Evolutionary conservation across 2,888 invertebrate species (phyloP), one percentile per base, ranked within the genome.

Genomic region (Drosophila eohydei): DNA sequence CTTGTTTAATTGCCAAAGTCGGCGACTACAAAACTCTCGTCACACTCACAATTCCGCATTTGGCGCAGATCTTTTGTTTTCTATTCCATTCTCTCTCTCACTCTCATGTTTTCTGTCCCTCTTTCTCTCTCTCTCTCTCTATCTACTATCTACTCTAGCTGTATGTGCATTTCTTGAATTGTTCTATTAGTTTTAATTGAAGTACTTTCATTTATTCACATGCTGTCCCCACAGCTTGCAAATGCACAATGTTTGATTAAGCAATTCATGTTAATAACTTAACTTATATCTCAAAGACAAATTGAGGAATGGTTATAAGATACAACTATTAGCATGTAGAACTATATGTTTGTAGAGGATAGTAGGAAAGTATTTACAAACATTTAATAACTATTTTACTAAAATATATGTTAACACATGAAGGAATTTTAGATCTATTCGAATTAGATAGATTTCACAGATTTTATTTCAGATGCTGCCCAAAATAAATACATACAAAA

Each of bases 111-210:
- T 26, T 32, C 32, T 16, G 4, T 16, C n/a, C 30, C 28, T 12
- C 30, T 56, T 7, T 14, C 32, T 7, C 32, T 21, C 14, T 9
- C 11, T 30, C 41, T 32, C 12, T 32, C 1, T 43, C 40, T 55
- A n/a, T 30, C 30, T 54, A 3, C 7, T 7, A 16, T 12, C 7
- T 7, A 16, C 16, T 58, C 61, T 58, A 48, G 69, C 56, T 74
- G 77, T 70, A 77, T 75, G 71, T 80, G 88, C 86, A 85, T 74
- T 77, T 81, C 80, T 71, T 80, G 77, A 86, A 86, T 86, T 85
- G 89, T 88, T 86, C 88, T 89, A 86, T 88, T 89, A 85, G 83
- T 71, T 80, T 86, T 89, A 86, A 86, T 86, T 86, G 88, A 88
- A 76, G 88, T 78, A 74, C 78, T 64, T 59, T 56, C 62, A 71